These are phyloP conservation scores for Limanda limanda DNA, from an alignment of 2,113 vertebrate species.

Conservation along the genomic window DNA sequence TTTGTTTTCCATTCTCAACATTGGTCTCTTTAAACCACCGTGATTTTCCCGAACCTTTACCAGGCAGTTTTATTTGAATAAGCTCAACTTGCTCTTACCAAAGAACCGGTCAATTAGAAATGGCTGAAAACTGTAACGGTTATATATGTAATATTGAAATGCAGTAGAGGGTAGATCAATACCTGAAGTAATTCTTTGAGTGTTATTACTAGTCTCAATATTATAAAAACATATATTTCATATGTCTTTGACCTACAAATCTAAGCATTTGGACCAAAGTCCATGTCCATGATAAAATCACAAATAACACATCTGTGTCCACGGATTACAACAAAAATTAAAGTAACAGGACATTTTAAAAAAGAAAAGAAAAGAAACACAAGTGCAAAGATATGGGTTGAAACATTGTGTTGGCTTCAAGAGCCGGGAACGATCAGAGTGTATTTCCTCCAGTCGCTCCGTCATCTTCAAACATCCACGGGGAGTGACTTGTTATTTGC, in stretches of 20 bases:
- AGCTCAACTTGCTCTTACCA: not conserved
- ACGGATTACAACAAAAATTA: not conserved
- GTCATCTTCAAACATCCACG: slow-evolving; percentile 78
- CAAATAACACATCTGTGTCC: not conserved
- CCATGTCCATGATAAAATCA: not conserved
- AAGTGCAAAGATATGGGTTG: slow-evolving; percentile 16
- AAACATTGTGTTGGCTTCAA: slow-evolving; percentile 51
- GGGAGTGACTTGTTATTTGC: slow-evolving; percentile 80
- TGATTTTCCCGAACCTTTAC: not conserved
- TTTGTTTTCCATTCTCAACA: not conserved
- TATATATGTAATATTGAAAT: not conserved
- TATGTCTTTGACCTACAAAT: too few species aligned
- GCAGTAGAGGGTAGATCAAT: not conserved
- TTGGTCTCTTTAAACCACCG: not conserved
- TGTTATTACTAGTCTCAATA: not conserved
- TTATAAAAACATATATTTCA: not conserved
- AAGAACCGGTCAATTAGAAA: not conserved
- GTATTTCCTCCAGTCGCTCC: slow-evolving; percentile 60
- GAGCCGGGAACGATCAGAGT: slow-evolving; percentile 58
- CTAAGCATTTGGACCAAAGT: too few species aligned
- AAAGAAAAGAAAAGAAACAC: not conserved
- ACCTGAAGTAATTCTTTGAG: not conserved
- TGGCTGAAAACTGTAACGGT: not conserved
- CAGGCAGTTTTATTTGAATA: not conserved
- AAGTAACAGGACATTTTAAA: not conserved